Evolutionary conservation across 2,113 vertebrate species (phyloP), one percentile per base, ranked within the genome.

Genomic region (Heteronetta atricapilla): DNA sequence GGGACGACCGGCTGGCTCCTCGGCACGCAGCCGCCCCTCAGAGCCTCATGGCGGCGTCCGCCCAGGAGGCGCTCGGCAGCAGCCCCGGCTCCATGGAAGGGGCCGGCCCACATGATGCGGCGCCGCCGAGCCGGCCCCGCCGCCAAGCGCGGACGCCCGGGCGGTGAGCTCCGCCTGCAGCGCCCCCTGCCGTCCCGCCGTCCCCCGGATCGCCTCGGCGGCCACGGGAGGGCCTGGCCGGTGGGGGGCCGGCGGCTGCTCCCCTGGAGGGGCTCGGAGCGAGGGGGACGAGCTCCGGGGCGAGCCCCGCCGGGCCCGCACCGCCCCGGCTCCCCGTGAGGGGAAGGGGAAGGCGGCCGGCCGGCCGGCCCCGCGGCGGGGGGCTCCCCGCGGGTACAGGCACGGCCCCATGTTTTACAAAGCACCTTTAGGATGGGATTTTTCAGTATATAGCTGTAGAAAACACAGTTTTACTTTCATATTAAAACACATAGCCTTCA

Each of bases 61-160:
- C 78, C 50, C 92, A 36, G 74, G 38, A 68, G 74, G 72, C 82
- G 64, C 90, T 80, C 73, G 62, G 78, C 91, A 44, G 79, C 91
- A 28, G 70, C 87, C 82, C 46, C 94, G 86, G 81, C 91, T 94
- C 94, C 91, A 77, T 81, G 86, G 86, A 73, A 82, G 94, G 95
- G 94, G 83, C 95, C 77, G 95, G 89, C 91, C 94, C 95, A 91
- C 94, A 89, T 91, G 92, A 95, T 86, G 85, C 95, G 75, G 82
- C 70, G 78, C 85, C 9, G 52, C 69, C 59, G 74, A 91, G 90
- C 72, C 88, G 66, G 85, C 89, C 81, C 81, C 83, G 72, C 77
- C 80, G 79, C 70, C 64, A 44, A 46, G 55, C 42, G 56, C 85
- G 79, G 66, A 13, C 69, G 40, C 52, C 33, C 12, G 70, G 15